These are phyloP conservation scores for Artibeus jamaicensis DNA, from an alignment of 2,797 vertebrate species.

Conservation along the genomic window DNA sequence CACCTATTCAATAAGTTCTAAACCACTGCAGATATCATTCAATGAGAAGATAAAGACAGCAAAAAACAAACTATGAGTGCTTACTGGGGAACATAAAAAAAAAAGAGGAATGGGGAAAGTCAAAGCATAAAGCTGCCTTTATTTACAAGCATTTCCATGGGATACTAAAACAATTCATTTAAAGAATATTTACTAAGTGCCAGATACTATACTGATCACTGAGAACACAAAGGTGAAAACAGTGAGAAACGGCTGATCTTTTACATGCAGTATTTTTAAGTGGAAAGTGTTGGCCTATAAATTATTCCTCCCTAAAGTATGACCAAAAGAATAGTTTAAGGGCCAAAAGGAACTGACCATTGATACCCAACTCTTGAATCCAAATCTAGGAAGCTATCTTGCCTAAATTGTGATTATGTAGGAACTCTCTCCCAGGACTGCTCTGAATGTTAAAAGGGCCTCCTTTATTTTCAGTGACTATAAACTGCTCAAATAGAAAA, in stretches of 20 bases:
- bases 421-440: slow-evolving; percentile 53
- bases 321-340: background rate
- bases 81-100: background rate
- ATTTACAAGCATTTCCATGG: background rate
- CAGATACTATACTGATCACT: background rate
- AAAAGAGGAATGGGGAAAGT: slow-evolving; percentile 16
- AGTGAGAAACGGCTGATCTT: background rate
- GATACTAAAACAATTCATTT: slow-evolving; percentile 10
- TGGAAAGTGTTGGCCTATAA: background rate
- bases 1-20: background rate
- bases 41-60: slow-evolving; percentile 24
- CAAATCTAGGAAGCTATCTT: slow-evolving; percentile 50
- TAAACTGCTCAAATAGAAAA: slow-evolving; percentile 71
- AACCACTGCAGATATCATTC: background rate
- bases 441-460: slow-evolving; percentile 52
- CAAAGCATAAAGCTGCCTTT: background rate
- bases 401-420: slow-evolving; percentile 55
- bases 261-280: background rate
- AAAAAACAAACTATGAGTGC: slow-evolving; percentile 5
- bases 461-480: slow-evolving; percentile 71
- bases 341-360: background rate
- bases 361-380: background rate
- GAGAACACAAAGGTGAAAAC: background rate
- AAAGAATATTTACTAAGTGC: slow-evolving; percentile 5
- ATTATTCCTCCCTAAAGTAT: slow-evolving; percentile 29